Evolutionary conservation across 2,797 vertebrate genomes (phyloP).

Genomic region (Limosa lapponica): DNA sequence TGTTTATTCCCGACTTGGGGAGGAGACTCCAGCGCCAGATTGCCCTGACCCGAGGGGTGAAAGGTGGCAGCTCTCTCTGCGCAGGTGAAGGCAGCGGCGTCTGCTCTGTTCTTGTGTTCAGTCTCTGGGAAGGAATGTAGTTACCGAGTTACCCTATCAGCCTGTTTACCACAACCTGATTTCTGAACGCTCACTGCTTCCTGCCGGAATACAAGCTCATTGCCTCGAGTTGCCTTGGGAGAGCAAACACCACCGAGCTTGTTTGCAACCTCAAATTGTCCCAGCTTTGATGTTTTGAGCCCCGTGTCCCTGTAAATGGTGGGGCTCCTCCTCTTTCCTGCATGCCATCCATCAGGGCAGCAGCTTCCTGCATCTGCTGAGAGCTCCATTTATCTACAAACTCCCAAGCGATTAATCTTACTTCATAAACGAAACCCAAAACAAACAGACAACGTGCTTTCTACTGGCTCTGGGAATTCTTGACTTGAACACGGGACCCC

Average conservation of each 20-base stretch:
- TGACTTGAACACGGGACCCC: neutral
- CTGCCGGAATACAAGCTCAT: neutral
- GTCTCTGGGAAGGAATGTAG: neutral
- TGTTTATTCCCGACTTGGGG: neutral
- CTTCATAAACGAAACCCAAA: neutral
- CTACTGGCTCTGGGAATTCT: slow-evolving; percentile 24
- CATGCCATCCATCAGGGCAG: accelerated
- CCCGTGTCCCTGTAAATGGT: neutral
- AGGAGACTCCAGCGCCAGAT: neutral
- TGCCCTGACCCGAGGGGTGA: neutral
- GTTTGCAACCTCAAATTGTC: neutral
- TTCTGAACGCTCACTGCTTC: neutral
- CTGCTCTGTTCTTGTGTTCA: neutral
- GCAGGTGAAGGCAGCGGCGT: neutral
- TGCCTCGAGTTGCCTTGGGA: neutral
- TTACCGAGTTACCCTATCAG: accelerated
- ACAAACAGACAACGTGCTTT: neutral
- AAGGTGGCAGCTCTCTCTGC: neutral
- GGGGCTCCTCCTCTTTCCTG: neutral
- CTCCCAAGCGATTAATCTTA: neutral
- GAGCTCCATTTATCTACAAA: neutral
- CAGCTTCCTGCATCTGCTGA: neutral
- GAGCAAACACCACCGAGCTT: neutral
- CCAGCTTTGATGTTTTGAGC: neutral
- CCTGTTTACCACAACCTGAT: neutral